Base-by-base conservation (phyloP, 92 coral and sea anemone species). In the Porites lobata region DNA sequence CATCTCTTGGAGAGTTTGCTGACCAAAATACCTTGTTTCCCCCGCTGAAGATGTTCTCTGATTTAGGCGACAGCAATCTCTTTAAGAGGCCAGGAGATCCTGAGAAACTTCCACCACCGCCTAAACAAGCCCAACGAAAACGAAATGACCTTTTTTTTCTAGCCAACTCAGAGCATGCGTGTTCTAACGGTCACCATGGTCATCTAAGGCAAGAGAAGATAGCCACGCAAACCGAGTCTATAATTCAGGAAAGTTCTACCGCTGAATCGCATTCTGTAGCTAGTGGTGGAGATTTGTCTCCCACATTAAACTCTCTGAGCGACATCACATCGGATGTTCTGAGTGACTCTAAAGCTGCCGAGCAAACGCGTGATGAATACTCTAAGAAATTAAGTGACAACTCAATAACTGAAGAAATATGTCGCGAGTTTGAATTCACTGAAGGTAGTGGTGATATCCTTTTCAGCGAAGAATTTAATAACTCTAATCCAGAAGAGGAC, bases 21-120 rank as follows among this genome's bases (percentile, higher is more conserved):
- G 87, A 84, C 50, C 64, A 84, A 20, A 17, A 65, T 20, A 52
- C 20, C 18, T 63, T 84, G 11, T 84, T 84, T 50, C 87, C 87
- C 64, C 80, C 87, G 1, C 29, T 84, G 11, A 80, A 84, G 64
- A 64, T 74, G 7, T 84, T 84, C 75, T 84, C 74, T 21, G 80
- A 83, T 14, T 18, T 57, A 53, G 66, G 12, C 14, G 69, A 82
- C 78, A 70, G 10, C 20, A 54, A n/a, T 12, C 9, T 66, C 13
- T 43, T 18, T 12, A 47, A 22, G 8, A 22, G 65, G 56, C 52
- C 19, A 13, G 72, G 52, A 8, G 18, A 26, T 50, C 72, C 74
- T 8, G 63, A 72, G 51, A 84, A 75, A 32, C 72, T 84, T 58
- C 87, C 80, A 22, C 90, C 90, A 57, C 90, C 90, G 8, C 90